Base-by-base conservation (phyloP, 2,797 vertebrate genomes). In the Scyliorhinus canicula region DNA sequence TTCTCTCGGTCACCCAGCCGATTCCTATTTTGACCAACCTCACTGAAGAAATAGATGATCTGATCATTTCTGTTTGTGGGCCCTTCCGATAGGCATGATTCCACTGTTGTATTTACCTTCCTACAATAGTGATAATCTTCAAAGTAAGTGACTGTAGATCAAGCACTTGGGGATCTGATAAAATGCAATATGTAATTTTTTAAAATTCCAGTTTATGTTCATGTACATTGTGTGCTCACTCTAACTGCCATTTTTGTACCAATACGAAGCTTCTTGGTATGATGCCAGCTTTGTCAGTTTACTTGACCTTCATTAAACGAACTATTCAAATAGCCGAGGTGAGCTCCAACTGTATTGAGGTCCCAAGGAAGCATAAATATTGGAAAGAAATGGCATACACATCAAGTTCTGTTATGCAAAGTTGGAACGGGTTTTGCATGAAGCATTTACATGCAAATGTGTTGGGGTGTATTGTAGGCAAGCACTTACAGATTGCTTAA, bases 351-450 rank as follows among this genome's bases (percentile, higher is more conserved):
- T 50, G 91, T 21, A 67, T 50, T 47, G 26, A 93, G 31, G 40
- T 69, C 63, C 9, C 60, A 93, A 69, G 44, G 40, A 69, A 63
- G n/a, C n/a, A 21, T 24, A 65, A 55, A 12, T 50, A 24, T 86
- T 31, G 47, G 84, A 86, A 86, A 82, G 77, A 93, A 93, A 93
- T 65, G 88, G 7, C 47, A 8, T 50, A 24, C 44, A 65, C 26
- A 28, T 47, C n/a, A 93, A 93, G 60, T 93, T 93, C 65, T 40
- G 57, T 93, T 93, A 91, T 93, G 57, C 57, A 40, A 93, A 65
- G 63, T 28, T 47, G 40, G 91, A 93, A 47, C 26, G 31, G 1
- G 91, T 93, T 88, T 88, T 88, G 60, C 65, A 67, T 93, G 63
- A 57, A 93, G 60, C 40, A 60, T 63, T 60, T 91, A 65, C 60